Conservation (phyloP, 2,797 vertebrate genomes). For the Furcifer pardalis region DNA sequence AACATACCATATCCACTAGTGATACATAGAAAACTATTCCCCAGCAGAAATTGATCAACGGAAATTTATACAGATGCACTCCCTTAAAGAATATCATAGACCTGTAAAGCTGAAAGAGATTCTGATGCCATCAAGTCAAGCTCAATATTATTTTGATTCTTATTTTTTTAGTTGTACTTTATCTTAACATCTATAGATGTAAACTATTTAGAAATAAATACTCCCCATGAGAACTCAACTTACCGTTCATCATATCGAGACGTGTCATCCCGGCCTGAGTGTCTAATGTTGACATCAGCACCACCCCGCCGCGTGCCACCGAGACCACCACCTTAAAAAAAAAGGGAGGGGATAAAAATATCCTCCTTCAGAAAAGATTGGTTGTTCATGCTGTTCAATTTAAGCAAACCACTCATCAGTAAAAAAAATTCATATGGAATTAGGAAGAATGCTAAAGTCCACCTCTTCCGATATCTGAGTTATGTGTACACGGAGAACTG, state of each 20-base stretch:
- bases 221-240: neutral
- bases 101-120: too few species aligned
- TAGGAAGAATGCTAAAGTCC: neutral
- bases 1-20: too few species aligned
- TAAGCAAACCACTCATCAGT: neutral
- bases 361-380: neutral
- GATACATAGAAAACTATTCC: too few species aligned
- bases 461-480: neutral
- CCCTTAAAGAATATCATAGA: too few species aligned
- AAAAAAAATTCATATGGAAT: neutral
- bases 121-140: too few species aligned
- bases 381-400: neutral
- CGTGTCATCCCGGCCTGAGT: constrained; percentile 89
- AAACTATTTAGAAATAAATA: neutral
- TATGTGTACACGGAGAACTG: neutral
- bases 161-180: too few species aligned
- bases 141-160: too few species aligned
- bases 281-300: constrained; percentile 93
- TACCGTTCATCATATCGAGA: constrained; percentile 76
- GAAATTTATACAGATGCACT: too few species aligned
- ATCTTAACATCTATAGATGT: neutral
- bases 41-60: too few species aligned
- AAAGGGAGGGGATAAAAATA: neutral
- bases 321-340: constrained; percentile 69
- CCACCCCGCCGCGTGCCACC: constrained; percentile 83